These are phyloP conservation scores for Oxyura jamaicensis DNA, from an alignment of 2,113 vertebrate species.

Conservation along the genomic window DNA sequence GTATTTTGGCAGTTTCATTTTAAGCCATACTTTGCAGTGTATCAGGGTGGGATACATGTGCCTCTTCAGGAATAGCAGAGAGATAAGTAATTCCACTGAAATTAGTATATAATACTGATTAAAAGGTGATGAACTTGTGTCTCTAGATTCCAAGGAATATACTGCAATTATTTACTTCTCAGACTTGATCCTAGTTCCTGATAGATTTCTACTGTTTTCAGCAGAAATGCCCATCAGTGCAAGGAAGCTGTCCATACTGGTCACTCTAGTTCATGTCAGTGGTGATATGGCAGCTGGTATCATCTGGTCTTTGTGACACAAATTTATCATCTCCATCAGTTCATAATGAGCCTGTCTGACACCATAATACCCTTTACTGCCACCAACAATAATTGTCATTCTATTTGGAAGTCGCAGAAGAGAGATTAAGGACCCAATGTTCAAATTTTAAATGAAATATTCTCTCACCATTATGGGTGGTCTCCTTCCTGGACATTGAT, in stretches of 20 bases:
- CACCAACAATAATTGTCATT: constrained; percentile 4
- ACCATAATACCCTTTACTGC: not conserved
- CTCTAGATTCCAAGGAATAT: not conserved
- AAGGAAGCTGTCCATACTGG: not conserved
- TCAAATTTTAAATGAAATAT: constrained; percentile 45
- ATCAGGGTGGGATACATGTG: not conserved
- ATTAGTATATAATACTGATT: not conserved
- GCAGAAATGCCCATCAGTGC: not conserved
- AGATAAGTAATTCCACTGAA: not conserved
- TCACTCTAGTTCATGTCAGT: not conserved
- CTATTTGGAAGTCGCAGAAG: not conserved
- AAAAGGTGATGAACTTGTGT: not conserved
- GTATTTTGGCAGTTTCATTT: not conserved
- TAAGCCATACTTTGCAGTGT: not conserved
- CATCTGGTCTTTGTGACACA: constrained; percentile 31
- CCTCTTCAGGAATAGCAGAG: not conserved
- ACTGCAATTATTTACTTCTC: not conserved
- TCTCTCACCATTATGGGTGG: constrained; percentile 53
- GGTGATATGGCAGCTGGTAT: not conserved
- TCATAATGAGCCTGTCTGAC: not conserved
- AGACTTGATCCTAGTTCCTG: not conserved
- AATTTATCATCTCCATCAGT: not conserved
- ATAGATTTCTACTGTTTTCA: not conserved
- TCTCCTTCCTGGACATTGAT: constrained; percentile 4
- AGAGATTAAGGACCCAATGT: constrained; percentile 37